Base-by-base conservation (phyloP, 2,113 vertebrate species). In the Tyto alba region DNA sequence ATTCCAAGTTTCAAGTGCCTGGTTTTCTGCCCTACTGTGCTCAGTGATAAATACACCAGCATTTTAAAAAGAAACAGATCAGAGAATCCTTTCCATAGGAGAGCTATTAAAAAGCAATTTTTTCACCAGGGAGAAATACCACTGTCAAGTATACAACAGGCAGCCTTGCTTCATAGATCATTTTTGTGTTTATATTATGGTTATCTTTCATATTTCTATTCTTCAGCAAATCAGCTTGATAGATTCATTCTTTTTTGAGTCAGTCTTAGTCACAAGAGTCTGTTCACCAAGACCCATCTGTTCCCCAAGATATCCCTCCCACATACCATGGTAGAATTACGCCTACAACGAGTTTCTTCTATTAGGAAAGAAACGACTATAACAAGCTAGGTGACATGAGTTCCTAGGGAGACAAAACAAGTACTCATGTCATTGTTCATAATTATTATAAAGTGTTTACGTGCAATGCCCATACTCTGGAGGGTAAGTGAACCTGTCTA, bases 241-340 rank as follows among this genome's bases (percentile, higher is more conserved):
- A 88, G 41, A 85, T 90, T 91, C 38, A 73, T 85, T 82, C 82
- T 88, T 93, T 93, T 96, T 75, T 83, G 53, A 93, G 63, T 85
- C 0, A 1, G 77, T 91, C 93, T 97, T 96, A 96, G 93, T 96
- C 89, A 96, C 87, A 76, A 45, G 50, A 96, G 81, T 69, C 71
- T 91, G 71, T 82, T 96, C 91, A 89, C 78, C 91, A 85, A 96
- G 81, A 96, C 96, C 94, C 95, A 96, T 95, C 95, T 96, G 96
- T 94, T 96, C 88, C 95, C 89, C 85, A 96, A 93, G 91, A 89
- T 52, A 76, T 91, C 53, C 85, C 78, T 93, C 93, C 95, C 73
- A 96, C 95, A 91, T 75, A 72, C 62, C 62, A 50, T 3, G 30
- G 88, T 7, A 89, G 93, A 96, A 96, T 89, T 73, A 96, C 75